These are phyloP conservation scores for Oreochromis tanganicae DNA, from an alignment of 2,113 vertebrate species.

Conservation along the genomic window DNA sequence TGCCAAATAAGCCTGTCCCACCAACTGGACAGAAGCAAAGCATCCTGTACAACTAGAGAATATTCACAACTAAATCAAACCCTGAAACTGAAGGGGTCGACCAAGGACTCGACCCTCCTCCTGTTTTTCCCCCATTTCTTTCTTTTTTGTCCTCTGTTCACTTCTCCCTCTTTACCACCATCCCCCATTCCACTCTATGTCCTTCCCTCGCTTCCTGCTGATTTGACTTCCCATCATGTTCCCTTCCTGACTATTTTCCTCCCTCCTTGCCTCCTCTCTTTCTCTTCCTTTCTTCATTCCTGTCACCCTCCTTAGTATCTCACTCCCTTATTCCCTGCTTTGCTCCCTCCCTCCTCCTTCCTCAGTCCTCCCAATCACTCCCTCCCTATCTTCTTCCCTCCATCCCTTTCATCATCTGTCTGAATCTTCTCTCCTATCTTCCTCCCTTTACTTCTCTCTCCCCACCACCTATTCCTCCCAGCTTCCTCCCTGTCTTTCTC, in stretches of 20 bases:
- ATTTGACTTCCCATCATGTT: neutral
- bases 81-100: neutral
- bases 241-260: neutral
- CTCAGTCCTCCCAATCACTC: too few species aligned
- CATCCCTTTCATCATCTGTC: too few species aligned
- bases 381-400: too few species aligned
- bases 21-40: neutral
- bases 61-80: neutral
- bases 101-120: neutral
- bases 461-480: neutral
- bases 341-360: too few species aligned
- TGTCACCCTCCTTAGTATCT: neutral
- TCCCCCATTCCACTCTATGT: rapidly evolving
- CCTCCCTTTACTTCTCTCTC: neutral
- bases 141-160: neutral
- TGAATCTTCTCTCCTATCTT: too few species aligned
- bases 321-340: neutral
- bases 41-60: neutral
- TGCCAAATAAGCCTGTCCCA: rapidly evolving
- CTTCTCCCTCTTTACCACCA: neutral
- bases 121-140: neutral
- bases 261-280: neutral
- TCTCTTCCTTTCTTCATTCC: neutral
- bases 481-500: neutral
- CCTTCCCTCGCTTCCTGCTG: neutral